These are phyloP conservation scores for Diploscapter pachys DNA, from an alignment of 1,140 invertebrate genomes.

Conservation along the genomic window DNA sequence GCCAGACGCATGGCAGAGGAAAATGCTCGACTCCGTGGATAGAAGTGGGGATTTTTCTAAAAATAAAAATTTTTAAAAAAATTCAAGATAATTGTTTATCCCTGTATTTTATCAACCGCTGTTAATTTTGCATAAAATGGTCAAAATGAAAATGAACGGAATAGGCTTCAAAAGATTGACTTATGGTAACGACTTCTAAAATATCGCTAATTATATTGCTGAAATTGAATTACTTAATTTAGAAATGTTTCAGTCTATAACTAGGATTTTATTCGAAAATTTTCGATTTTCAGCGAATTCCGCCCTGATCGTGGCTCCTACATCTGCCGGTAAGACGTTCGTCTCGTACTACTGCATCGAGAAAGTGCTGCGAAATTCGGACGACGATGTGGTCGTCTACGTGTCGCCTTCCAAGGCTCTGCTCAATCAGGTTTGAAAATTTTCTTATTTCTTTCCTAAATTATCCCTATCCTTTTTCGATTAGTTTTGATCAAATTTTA, in stretches of 20 bases:
- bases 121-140: too few relatives aligned
- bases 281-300: slow-evolving; percentile 53
- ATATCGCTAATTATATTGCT: too few relatives aligned
- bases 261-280: background rate
- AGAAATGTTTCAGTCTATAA: too few relatives aligned
- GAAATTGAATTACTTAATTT: too few relatives aligned
- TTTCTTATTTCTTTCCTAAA: background rate
- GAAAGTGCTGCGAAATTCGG: slow-evolving; percentile 53
- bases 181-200: too few relatives aligned
- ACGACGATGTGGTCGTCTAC: slow-evolving; percentile 57
- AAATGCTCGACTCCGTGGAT: slow-evolving; percentile 58
- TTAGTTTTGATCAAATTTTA: background rate
- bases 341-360: slow-evolving; percentile 59
- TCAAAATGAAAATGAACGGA: too few relatives aligned
- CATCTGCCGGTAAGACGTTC: slow-evolving; percentile 59
- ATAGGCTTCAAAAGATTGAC: too few relatives aligned
- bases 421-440: slow-evolving; percentile 49
- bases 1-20: slow-evolving; percentile 55
- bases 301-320: slow-evolving; percentile 56
- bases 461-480: background rate
- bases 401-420: slow-evolving; percentile 58
- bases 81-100: background rate
- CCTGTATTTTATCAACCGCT: slow-evolving; percentile 3
- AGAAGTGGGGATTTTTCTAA: slow-evolving; percentile 37
- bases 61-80: slow-evolving; percentile 20